Percentiles rank a stretch among this genome's conserved stretches.
Evolutionary conservation across 1,140 invertebrate species (phyloP).

Genomic region (Panonychus citri): DNA sequence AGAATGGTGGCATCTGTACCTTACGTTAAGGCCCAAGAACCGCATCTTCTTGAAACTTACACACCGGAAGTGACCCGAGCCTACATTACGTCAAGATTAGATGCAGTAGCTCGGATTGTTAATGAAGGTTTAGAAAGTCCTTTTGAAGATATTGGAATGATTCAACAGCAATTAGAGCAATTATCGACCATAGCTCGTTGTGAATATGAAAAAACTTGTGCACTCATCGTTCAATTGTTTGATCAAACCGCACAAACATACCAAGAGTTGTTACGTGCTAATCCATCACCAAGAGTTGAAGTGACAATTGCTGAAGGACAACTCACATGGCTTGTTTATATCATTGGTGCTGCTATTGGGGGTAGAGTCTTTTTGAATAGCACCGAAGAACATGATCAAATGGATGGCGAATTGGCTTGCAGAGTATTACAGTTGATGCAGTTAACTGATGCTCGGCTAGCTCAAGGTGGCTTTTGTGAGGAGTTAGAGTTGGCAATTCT

Average conservation of each 20-base stretch:
- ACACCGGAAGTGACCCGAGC: constrained; percentile 85
- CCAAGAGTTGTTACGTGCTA: constrained; percentile 44
- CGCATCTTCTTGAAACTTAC: constrained; percentile 79
- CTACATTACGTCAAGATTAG: constrained; percentile 76
- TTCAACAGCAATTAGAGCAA: constrained; percentile 88
- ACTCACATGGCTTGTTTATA: constrained; percentile 93
- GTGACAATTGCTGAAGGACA: constrained; percentile 52
- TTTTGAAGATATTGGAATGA: constrained; percentile 77
- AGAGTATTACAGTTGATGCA: constrained; percentile 87
- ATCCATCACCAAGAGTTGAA: constrained; percentile 26
- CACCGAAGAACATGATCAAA: constrained; percentile 89
- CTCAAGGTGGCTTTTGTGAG: constrained; percentile 55
- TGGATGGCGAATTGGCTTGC: constrained; percentile 93
- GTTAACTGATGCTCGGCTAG: constrained; percentile 65
- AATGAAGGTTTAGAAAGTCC: constrained; percentile 84
- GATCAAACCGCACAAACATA: constrained; percentile 72
- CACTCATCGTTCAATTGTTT: constrained; percentile 75
- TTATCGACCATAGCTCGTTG: constrained; percentile 44
- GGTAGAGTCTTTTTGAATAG: constrained; percentile 63
- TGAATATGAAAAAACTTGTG: constrained; percentile 89
- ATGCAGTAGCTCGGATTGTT: constrained; percentile 66
- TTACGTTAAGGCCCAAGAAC: constrained; percentile 86
- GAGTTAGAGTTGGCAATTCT: constrained; percentile 88
- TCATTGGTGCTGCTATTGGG: constrained; percentile 65
- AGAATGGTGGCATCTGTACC: constrained; percentile 94